Percentiles rank a stretch among this genome's conserved stretches.
Evolutionary conservation across 37 sponge, comb jelly and placozoan species (phyloP).

Genomic region (Axinella damicornis): DNA sequence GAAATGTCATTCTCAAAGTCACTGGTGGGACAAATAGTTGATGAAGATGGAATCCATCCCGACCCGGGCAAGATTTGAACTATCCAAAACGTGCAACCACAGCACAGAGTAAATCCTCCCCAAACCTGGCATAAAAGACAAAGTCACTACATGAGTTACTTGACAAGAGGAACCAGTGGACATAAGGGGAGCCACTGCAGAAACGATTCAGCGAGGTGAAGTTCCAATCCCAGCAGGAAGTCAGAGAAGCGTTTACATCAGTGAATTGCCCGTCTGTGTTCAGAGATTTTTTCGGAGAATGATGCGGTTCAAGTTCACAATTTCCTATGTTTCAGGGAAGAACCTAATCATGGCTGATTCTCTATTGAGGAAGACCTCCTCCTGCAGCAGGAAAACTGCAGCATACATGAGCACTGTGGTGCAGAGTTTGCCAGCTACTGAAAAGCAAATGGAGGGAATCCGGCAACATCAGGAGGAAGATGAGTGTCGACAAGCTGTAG

Average conservation of each 20-base stretch:
- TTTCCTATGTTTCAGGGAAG: conserved; percentile 59
- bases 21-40: too few species aligned
- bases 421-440: conserved; percentile 10
- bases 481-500: conserved; percentile 8
- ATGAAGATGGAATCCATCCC: too few species aligned
- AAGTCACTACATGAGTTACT: conserved; percentile 36
- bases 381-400: conserved; percentile 1
- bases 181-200: conserved; percentile 30
- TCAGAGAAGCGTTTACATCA: neutral
- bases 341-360: conserved; percentile 43
- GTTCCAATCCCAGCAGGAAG: neutral
- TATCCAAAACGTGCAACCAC: conserved; percentile 18
- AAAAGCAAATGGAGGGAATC: conserved; percentile 26
- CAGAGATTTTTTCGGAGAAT: conserved; percentile 34
- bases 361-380: conserved; percentile 16
- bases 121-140: conserved; percentile 24
- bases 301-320: conserved; percentile 33
- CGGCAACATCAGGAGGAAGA: conserved; percentile 27
- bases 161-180: conserved; percentile 5
- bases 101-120: neutral
- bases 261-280: conserved; percentile 32
- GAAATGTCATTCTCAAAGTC: too few species aligned
- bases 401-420: neutral
- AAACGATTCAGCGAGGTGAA: conserved; percentile 21
- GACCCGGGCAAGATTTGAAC: neutral